Conservation (phyloP, 37 sponge, comb jelly and placozoan genomes). For the Diacarnus erythraeanus region DNA sequence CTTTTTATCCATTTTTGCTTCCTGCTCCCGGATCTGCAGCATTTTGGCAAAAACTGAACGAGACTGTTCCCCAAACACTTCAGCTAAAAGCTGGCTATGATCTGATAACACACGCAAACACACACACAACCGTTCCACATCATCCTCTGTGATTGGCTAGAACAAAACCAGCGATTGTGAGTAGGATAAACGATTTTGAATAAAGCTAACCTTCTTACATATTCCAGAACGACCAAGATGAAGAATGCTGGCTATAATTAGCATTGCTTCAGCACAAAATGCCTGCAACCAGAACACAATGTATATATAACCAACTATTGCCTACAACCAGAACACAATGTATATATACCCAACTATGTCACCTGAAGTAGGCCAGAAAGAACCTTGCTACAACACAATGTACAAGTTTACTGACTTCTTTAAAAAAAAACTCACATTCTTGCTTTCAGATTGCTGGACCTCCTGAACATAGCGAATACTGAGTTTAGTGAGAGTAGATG, state of each 20-base stretch:
- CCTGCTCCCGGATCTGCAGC: constrained; percentile 46
- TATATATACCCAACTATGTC: too few species aligned
- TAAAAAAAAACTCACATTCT: constrained; percentile 84
- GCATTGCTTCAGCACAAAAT: constrained; percentile 91
- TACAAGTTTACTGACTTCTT: too few species aligned
- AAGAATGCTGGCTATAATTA: constrained; percentile 91
- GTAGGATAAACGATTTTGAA: background rate
- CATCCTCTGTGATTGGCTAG: constrained; percentile 90
- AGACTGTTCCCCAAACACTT: constrained; percentile 76
- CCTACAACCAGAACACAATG: too few species aligned
- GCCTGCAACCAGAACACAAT: constrained; percentile 60
- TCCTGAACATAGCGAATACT: constrained; percentile 68
- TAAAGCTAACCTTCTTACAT: constrained; percentile 77
- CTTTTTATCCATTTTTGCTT: constrained; percentile 19
- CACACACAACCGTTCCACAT: constrained; percentile 81
- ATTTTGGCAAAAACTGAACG: constrained; percentile 64
- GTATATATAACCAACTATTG: background rate
- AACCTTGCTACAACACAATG: too few species aligned
- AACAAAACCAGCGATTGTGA: background rate
- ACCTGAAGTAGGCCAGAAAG: too few species aligned
- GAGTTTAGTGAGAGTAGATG: constrained; percentile 92
- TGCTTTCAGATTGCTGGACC: constrained; percentile 56
- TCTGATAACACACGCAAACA: constrained; percentile 87
- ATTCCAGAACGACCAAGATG: constrained; percentile 90
- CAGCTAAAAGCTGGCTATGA: constrained; percentile 49